Conservation (phyloP, 2,113 vertebrate genomes). For the Thermophis baileyi region DNA sequence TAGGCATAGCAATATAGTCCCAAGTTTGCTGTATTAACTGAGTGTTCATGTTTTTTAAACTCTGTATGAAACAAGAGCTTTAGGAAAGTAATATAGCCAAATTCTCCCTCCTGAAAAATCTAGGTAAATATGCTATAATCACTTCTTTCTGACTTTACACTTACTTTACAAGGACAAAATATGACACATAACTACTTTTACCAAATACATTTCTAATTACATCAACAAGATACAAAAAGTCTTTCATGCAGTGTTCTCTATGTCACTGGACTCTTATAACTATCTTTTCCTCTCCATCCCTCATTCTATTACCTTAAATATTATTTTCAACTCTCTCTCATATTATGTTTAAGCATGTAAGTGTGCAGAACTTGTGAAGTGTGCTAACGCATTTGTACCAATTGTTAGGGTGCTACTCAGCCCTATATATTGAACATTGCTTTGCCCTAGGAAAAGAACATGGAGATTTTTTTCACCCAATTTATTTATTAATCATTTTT, state of each 20-base stretch:
- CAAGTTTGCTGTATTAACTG: not conserved
- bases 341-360: not conserved
- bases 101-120: not conserved
- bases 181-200: not conserved
- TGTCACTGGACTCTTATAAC: not conserved
- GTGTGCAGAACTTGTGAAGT: not conserved
- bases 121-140: not conserved
- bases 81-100: not conserved
- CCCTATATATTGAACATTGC: not conserved
- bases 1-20: not conserved
- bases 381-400: not conserved
- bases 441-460: not conserved
- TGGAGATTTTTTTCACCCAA: not conserved
- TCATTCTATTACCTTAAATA: not conserved
- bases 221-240: not conserved
- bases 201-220: not conserved
- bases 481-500: not conserved
- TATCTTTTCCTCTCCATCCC: not conserved
- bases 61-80: not conserved
- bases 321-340: not conserved
- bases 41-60: fast-evolving
- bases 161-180: not conserved
- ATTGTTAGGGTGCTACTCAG: not conserved
- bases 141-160: not conserved
- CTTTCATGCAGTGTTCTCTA: not conserved